These are phyloP conservation scores for Dryadula phaetusa DNA, from an alignment of 2,888 invertebrate species.

Conservation along the genomic window DNA sequence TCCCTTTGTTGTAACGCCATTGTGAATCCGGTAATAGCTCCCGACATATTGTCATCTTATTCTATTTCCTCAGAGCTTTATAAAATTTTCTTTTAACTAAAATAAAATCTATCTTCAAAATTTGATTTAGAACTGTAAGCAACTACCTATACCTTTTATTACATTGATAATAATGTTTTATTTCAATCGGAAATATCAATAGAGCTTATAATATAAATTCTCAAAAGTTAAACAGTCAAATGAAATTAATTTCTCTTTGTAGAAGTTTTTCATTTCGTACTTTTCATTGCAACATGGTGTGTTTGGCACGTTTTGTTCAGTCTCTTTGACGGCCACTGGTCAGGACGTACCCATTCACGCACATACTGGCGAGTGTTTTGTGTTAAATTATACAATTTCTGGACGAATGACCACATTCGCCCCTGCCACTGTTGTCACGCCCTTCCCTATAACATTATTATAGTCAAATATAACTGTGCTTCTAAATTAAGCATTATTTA, in stretches of 20 bases:
- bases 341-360: conserved; percentile 71
- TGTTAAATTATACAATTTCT: conserved; percentile 78
- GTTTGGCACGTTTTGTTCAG: conserved; percentile 80
- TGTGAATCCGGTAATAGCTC: conserved; percentile 69
- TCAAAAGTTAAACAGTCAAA: conserved; percentile 42
- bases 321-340: conserved; percentile 68
- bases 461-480: conserved; percentile 9
- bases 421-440: conserved; percentile 55
- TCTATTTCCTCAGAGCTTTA: conserved; percentile 68
- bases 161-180: background rate
- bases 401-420: conserved; percentile 64
- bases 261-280: conserved; percentile 65
- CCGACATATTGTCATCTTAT: conserved; percentile 77
- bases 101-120: conserved; percentile 13
- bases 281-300: conserved; percentile 69
- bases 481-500: background rate
- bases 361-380: conserved; percentile 66
- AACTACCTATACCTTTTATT: background rate
- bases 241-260: conserved; percentile 59
- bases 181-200: background rate
- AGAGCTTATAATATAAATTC: conserved; percentile 42
- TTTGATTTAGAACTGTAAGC: background rate
- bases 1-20: conserved; percentile 73
- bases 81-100: conserved; percentile 64
- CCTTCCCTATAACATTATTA: conserved; percentile 47